Evolutionary conservation across 37 sponge, comb jelly and placozoan species (phyloP).

Genomic region (Halisarca cf. caerulea): DNA sequence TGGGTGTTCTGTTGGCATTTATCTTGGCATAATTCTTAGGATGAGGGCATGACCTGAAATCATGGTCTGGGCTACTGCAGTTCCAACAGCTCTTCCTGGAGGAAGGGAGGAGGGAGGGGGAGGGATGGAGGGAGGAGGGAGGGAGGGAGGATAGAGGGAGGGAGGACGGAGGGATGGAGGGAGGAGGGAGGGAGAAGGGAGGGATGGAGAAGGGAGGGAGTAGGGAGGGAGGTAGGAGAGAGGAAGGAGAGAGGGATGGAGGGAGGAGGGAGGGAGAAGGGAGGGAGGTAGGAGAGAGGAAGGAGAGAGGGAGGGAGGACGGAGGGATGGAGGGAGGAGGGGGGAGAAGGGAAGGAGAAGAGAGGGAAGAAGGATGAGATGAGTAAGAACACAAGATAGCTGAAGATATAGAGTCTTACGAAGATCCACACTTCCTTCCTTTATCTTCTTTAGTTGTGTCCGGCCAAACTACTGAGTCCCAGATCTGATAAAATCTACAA

Average conservation of each 20-base stretch:
- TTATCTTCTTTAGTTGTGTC: neutral
- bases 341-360: neutral
- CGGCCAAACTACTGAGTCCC: conserved; percentile 16
- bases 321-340: too few species aligned
- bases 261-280: neutral
- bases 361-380: conserved; percentile 10
- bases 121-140: too few species aligned
- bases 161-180: too few species aligned
- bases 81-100: conserved; percentile 60
- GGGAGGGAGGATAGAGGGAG: too few species aligned
- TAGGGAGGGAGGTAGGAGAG: neutral
- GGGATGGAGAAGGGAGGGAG: too few species aligned
- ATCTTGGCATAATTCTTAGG: conserved; percentile 18
- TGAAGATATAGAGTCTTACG: conserved; percentile 6
- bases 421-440: neutral
- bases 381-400: too few species aligned
- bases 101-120: too few species aligned
- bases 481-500: neutral
- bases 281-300: conserved; percentile 12
- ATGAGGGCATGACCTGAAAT: conserved; percentile 56
- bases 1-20: neutral
- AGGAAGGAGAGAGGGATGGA: too few species aligned
- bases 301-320: too few species aligned
- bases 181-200: too few species aligned
- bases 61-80: conserved; percentile 61